Percentiles rank a stretch among this genome's conserved stretches.
These are phyloP conservation scores for Serranus cabrilla DNA, from an alignment of 2,797 vertebrate species.

Conservation along the genomic window DNA sequence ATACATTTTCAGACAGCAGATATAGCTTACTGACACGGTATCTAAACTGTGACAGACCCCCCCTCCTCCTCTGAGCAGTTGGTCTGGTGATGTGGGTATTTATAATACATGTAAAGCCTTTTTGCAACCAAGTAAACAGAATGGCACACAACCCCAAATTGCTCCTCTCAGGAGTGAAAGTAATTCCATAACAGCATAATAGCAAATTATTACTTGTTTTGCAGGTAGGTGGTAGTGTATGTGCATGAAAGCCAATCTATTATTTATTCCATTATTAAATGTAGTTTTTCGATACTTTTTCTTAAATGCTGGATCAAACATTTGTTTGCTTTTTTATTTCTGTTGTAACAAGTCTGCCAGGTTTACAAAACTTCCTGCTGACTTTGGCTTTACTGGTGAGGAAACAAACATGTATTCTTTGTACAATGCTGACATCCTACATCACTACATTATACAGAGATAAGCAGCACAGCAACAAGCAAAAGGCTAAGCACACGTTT, in stretches of 20 bases:
- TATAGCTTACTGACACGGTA: neutral
- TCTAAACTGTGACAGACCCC: neutral
- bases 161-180: slow-evolving; percentile 26
- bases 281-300: neutral
- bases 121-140: slow-evolving; percentile 12
- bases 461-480: too few relatives aligned
- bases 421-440: too few relatives aligned
- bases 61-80: slow-evolving; percentile 10
- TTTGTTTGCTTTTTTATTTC: neutral
- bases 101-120: slow-evolving; percentile 34
- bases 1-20: neutral
- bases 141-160: slow-evolving; percentile 6
- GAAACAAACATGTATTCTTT: too few relatives aligned
- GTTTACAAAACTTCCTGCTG: neutral
- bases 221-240: neutral
- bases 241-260: neutral
- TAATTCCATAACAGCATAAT: slow-evolving; percentile 1
- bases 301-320: neutral
- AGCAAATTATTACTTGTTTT: neutral
- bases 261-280: neutral
- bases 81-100: slow-evolving; percentile 23
- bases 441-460: too few relatives aligned
- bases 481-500: too few relatives aligned
- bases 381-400: neutral
- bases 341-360: neutral